Percentiles rank a stretch among this genome's conserved stretches.
phyloP scores from a whole-genome alignment of 2,113 vertebrate species.

The Crocuta crocuta region DNA sequence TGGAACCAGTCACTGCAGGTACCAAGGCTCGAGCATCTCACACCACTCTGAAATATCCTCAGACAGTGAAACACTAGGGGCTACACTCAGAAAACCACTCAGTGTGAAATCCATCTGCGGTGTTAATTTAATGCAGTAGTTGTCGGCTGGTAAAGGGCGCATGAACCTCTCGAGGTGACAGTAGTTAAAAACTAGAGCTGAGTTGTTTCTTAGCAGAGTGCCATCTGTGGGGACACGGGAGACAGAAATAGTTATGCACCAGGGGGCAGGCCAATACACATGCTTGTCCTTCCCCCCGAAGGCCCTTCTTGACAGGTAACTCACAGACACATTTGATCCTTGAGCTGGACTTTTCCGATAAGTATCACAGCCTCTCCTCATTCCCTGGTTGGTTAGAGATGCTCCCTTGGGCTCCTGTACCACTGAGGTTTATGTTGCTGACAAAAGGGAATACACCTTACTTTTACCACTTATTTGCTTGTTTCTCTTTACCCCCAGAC shows the following conservation, averaged over 20 bases:
- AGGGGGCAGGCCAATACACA: background rate
- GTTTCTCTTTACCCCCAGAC: background rate
- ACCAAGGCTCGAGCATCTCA: background rate
- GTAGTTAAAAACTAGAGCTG: background rate
- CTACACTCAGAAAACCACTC: background rate
- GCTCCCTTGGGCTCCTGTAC: fast-evolving
- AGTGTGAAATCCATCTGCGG: background rate
- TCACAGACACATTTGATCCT: background rate
- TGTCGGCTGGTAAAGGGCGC: background rate
- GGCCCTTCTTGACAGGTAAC: background rate
- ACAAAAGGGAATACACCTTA: background rate
- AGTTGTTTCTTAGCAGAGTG: background rate
- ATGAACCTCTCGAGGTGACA: background rate
- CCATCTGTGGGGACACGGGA: background rate
- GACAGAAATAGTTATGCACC: background rate
- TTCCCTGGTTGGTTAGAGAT: fast-evolving
- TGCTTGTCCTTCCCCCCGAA: background rate
- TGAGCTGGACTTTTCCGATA: background rate
- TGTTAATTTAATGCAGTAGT: background rate
- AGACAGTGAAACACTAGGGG: background rate
- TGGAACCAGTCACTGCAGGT: background rate
- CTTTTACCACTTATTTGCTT: background rate
- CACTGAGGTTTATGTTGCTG: background rate
- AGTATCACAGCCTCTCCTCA: background rate
- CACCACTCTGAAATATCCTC: background rate